phyloP scores from a whole-genome alignment of 1,140 invertebrate species.

The Trichomalopsis sarcophagae region DNA sequence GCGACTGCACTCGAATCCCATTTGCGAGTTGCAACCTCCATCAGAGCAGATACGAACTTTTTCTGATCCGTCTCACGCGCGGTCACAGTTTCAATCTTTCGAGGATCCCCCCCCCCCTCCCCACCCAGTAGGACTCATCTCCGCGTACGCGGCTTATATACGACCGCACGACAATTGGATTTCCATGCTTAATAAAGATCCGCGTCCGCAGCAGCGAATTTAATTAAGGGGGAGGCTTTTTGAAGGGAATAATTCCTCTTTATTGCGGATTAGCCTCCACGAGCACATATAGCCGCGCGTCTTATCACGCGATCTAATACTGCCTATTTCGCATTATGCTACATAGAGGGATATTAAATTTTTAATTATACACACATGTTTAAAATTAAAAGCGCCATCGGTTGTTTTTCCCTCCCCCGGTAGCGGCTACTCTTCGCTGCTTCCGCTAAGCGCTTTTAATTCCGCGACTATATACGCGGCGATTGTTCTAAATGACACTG shows the following conservation, averaged over 20 bases:
- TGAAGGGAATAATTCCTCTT: not conserved
- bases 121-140: not conserved
- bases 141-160: not conserved
- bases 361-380: not conserved
- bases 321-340: not conserved
- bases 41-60: not conserved
- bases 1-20: not conserved
- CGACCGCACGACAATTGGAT: slow-evolving; percentile 5
- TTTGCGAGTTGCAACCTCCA: not conserved
- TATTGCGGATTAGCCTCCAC: not conserved
- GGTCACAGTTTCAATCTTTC: slow-evolving; percentile 9
- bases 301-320: not conserved
- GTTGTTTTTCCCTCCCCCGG: too few relatives aligned
- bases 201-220: not conserved
- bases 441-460: not conserved
- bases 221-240: slow-evolving; percentile 15
- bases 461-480: not conserved
- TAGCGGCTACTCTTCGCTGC: not conserved
- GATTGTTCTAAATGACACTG: not conserved
- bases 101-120: not conserved
- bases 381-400: not conserved
- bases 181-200: slow-evolving; percentile 16
- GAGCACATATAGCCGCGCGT: not conserved
- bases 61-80: slow-evolving; percentile 13
- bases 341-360: not conserved